Base-by-base conservation (phyloP, 2,797 vertebrate species). In the Cygnus olor region DNA sequence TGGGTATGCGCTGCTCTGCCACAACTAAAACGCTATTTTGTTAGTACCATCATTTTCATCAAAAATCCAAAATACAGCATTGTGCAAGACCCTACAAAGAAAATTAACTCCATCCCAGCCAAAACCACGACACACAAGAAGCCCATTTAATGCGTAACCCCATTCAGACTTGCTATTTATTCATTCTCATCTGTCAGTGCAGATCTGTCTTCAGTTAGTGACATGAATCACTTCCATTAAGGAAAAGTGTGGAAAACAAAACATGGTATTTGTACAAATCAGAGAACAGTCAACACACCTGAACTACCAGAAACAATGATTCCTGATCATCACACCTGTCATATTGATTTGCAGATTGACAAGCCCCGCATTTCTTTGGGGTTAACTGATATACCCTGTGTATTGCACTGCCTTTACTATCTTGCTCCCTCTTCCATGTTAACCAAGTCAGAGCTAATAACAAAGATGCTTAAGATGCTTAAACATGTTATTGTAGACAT, bases 151-250 rank as follows among this genome's bases (percentile, higher is more conserved):
- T 32, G 8, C 49, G 34, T n/a, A 17, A 32, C 54, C 1, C 0
- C 2, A 0, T 27, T 42, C 18, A 71, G 20, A 60, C 4, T 6
- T 2, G 0, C 4, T 6, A 27, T 68, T 72, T 6, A 27, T 68
- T 72, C n/a, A 11, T 57, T 60, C n/a, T 61, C 45, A 69, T 47
- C 32, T 60, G 34, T 38, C 40, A 79, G 11, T 13, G 14, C 22
- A 68, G 13, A 20, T 28, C n/a, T 74, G 38, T 53, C 28, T 81
- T 40, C 54, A 49, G 11, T 4, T 12, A 2, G 9, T 66, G 27
- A 22, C 4, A 24, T 5, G 15, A 61, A 36, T 40, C 61, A 70
- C 4, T 7, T 80, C 22, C 0, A 0, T 25, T 14, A 57, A 18
- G 14, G 3, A 61, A 69, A 13, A 34, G 9, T 28, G 25, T 25